Base-by-base conservation (phyloP, 2,888 invertebrate genomes). In the Ganaspis brasiliensis region DNA sequence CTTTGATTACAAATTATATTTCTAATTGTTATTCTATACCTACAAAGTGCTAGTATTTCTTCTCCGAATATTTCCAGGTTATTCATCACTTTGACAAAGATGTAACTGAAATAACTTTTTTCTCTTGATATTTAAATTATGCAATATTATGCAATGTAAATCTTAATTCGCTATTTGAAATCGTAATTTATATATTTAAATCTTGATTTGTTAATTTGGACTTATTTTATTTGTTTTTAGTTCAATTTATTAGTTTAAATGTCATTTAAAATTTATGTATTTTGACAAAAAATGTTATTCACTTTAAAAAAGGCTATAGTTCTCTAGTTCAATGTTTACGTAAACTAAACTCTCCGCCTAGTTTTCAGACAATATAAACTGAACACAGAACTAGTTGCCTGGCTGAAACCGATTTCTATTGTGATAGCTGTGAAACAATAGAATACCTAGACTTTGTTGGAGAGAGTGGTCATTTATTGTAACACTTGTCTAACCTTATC, bases 401-500 rank as follows among this genome's bases (percentile, higher is more conserved):
- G 16, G 40, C 10, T 19, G 19, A 40, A 37, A 21, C 5, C 37
- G 40, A 63, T 63, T 63, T 63, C 40, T 63, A 63, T 40, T 67
- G 67, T 67, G 24, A 24, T 67, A 21, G 24, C 24, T 67, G 24
- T 45, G 21, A 45, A 45, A 67, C 67, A 67, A 67, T 67, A 45
- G 21, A 67, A n/a, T 31, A 6, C 45, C n/a, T 24, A 67, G 45
- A 45, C 67, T 67, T 45, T 24, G 24, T 40, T 24, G 24, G n/a
- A 45, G 24, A 45, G 67, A 67, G 67, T 67, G 45, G 67, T 45
- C 45, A 45, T 45, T 67, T 45, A 67, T 67, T 67, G 26, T 45
- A 14, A 24, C n/a, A 67, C 45, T 67, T 45, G 63, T 67, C 63
- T 40, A 45, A 24, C 67, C 45, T 67, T 67, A 67, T 67, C n/a